Percentiles rank a stretch among this genome's conserved stretches.
phyloP scores from a whole-genome alignment of 2,888 invertebrate species.

The Cryptosula pallasiana region DNA sequence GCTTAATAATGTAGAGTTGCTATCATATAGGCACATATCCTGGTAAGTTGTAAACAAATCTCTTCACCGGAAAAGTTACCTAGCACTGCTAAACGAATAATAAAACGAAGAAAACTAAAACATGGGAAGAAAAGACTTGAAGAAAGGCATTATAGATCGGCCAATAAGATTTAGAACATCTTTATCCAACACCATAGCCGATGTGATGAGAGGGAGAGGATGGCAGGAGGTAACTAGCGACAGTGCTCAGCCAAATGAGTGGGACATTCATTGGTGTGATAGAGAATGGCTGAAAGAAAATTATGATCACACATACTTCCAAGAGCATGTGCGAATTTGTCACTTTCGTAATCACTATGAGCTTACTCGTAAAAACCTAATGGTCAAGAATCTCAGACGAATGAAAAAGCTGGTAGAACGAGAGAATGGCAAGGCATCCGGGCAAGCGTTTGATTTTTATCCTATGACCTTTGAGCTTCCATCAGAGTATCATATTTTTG shows the following conservation, averaged over 20 bases:
- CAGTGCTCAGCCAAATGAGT: conserved; percentile 47
- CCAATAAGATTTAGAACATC: conserved; percentile 49
- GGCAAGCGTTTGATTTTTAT: conserved; percentile 57
- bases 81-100: no score
- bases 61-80: no score
- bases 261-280: conserved; percentile 63
- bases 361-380: conserved; percentile 61
- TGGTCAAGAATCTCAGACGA: conserved; percentile 59
- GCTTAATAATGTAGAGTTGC: neutral
- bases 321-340: conserved; percentile 58
- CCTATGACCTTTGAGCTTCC: conserved; percentile 62
- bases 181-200: conserved; percentile 50
- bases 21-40: neutral
- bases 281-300: conserved; percentile 57
- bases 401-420: conserved; percentile 52
- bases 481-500: conserved; percentile 61
- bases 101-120: no score
- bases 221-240: conserved; percentile 52
- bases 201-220: conserved; percentile 48
- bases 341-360: conserved; percentile 63
- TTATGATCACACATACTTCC: conserved; percentile 54
- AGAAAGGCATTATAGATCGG: conserved; percentile 34
- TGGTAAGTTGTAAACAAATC: conserved; percentile 2
- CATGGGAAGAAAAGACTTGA: conserved; percentile 12
- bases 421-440: conserved; percentile 53